Base-by-base conservation (phyloP, 2,888 invertebrate genomes). In the Empis livida region DNA sequence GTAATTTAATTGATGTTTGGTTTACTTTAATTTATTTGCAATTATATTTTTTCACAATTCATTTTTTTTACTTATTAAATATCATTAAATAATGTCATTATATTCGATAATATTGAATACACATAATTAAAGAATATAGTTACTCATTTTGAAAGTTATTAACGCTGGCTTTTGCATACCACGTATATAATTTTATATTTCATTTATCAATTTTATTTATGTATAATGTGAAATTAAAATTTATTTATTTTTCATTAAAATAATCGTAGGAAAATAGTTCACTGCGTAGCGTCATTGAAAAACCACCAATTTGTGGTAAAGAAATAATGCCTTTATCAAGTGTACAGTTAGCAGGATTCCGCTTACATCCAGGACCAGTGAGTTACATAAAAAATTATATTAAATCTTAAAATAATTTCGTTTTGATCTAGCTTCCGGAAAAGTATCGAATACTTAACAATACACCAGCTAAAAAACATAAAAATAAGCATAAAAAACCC, bases 401-500 rank as follows among this genome's bases (percentile, higher is more conserved):
- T n/a, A 15, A 38, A 38, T 30, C 13, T 37, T 31, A n/a, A 32
- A 46, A 41, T 32, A 40, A 35, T 16, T 51, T 16, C 45, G 16
- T 40, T 59, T 53, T 55, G 42, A 52, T 70, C 15, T 60, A 87
- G 77, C 73, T 95, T 56, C 95, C 95, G 15, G 95, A 95, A 69
- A 94, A 95, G 69, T 94, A 93, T 70, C 80, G 94, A 56, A 86
- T 91, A 67, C 83, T 92, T 60, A 93, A 86, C 72, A 88, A 91
- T 60, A 82, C 88, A 54, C 91, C 93, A 53, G 87, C 88, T 61
- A 89, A 90, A 66, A 88, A 91, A 70, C 93, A 93, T 63, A 93
- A 93, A 71, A 93, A 90, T 63, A 92, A 93, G 68, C 93, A 94
- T 66, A 93, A 93, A 76, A 91, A 91, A 64, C 92, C 91, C 59